Percentiles rank a stretch among this genome's conserved stretches.
Evolutionary conservation across 2,113 vertebrate genomes (phyloP).

Genomic region (Poeciliopsis turrubarensis): DNA sequence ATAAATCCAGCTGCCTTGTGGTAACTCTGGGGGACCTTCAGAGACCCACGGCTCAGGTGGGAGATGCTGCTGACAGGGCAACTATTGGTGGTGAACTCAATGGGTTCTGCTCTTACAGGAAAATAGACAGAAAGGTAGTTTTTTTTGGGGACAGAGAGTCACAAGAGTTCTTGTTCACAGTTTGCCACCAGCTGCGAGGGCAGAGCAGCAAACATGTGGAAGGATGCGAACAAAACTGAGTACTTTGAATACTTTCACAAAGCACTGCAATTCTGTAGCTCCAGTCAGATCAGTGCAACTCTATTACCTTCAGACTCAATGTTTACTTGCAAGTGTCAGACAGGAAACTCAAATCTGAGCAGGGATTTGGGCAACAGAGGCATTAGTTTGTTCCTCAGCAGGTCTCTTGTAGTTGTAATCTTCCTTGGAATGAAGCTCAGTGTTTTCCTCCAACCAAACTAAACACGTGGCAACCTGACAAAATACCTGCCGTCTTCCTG

Average conservation of each 20-base stretch:
- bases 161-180: too few species aligned
- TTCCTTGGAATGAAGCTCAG: background rate
- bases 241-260: background rate
- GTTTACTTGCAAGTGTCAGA: background rate
- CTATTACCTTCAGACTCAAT: background rate
- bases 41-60: too few species aligned
- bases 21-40: too few species aligned
- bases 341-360: background rate
- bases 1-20: too few species aligned
- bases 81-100: too few species aligned
- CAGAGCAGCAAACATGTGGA: too few species aligned
- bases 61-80: too few species aligned
- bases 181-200: too few species aligned
- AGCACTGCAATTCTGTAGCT: background rate
- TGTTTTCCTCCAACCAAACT: background rate
- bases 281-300: background rate
- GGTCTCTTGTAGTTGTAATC: background rate
- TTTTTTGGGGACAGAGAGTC: too few species aligned
- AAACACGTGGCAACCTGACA: background rate
- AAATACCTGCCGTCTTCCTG: background rate
- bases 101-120: too few species aligned
- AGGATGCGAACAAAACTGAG: too few species aligned
- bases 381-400: background rate
- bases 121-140: too few species aligned
- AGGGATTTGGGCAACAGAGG: background rate